phyloP scores from a whole-genome alignment of 1,140 invertebrate genomes.

The Formica exsecta region DNA sequence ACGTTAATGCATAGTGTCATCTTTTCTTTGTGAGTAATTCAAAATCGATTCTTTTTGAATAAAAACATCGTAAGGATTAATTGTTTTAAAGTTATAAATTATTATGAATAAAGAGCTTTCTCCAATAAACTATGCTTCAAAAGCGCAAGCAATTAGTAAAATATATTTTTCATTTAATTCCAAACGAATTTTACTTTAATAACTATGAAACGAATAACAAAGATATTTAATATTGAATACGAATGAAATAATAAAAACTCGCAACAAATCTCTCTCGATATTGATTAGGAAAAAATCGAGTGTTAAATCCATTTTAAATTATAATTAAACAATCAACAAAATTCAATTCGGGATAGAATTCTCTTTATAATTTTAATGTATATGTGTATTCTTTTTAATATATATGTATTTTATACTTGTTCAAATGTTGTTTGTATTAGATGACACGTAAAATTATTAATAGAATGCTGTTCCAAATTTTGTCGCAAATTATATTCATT shows the following conservation, averaged over 20 bases:
- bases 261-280: neutral
- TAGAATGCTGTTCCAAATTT: no score
- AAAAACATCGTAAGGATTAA: neutral
- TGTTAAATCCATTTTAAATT: neutral
- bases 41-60: neutral
- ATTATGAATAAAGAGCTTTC: neutral
- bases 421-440: no score
- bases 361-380: no score
- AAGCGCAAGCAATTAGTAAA: neutral
- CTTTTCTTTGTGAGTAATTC: neutral
- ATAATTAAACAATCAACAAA: no score
- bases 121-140: neutral
- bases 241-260: neutral
- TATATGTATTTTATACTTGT: no score
- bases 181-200: neutral
- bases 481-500: no score
- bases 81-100: constrained; percentile 9
- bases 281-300: neutral
- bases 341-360: no score
- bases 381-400: no score
- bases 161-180: constrained; percentile 23
- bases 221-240: neutral
- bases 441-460: no score
- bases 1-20: neutral
- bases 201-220: neutral